A percentile compares a stretch with the other conserved stretches of the same genome.
phyloP scores from a whole-genome alignment of 2,888 invertebrate species.

The Merodon equestris region DNA sequence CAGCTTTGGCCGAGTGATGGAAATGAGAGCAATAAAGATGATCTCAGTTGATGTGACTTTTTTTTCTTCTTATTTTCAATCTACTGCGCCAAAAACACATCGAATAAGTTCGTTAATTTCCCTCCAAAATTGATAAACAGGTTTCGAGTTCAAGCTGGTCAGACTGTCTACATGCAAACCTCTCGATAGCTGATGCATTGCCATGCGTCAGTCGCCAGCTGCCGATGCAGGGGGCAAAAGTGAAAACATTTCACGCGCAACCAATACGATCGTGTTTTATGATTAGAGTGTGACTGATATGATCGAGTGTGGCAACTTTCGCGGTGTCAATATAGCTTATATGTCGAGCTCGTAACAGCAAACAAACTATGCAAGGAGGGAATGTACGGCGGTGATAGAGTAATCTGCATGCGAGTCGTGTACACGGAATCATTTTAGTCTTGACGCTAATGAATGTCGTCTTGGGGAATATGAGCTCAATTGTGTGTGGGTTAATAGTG shows the following conservation, averaged over 20 bases:
- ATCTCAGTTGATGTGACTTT: slow-evolving; percentile 48
- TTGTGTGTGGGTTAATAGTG: too few relatives aligned
- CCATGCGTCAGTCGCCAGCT: slow-evolving; percentile 14
- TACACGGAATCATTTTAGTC: slow-evolving; percentile 4
- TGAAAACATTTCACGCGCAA: slow-evolving; percentile 45
- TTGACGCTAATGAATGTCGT: too few relatives aligned
- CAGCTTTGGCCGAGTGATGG: neutral
- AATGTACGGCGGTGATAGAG: neutral
- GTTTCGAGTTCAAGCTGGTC: slow-evolving; percentile 2
- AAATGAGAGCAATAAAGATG: slow-evolving; percentile 48
- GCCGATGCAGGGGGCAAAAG: slow-evolving; percentile 31
- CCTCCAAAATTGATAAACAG: slow-evolving; percentile 45
- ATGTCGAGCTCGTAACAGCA: too few relatives aligned
- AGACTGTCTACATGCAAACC: neutral
- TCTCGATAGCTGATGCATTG: slow-evolving; percentile 30
- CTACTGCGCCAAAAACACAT: slow-evolving; percentile 18
- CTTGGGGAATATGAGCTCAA: too few relatives aligned
- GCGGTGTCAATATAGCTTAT: too few relatives aligned
- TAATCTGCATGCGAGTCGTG: slow-evolving; percentile 10
- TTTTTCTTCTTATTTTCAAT: slow-evolving; percentile 9
- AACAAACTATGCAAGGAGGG: too few relatives aligned
- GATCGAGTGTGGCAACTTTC: slow-evolving; percentile 12
- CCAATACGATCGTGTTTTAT: slow-evolving; percentile 14
- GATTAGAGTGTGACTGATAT: slow-evolving; percentile 30
- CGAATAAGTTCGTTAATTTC: slow-evolving; percentile 7